Base-by-base conservation (phyloP, 2,888 invertebrate genomes). In the Apocheima hispidaria region DNA sequence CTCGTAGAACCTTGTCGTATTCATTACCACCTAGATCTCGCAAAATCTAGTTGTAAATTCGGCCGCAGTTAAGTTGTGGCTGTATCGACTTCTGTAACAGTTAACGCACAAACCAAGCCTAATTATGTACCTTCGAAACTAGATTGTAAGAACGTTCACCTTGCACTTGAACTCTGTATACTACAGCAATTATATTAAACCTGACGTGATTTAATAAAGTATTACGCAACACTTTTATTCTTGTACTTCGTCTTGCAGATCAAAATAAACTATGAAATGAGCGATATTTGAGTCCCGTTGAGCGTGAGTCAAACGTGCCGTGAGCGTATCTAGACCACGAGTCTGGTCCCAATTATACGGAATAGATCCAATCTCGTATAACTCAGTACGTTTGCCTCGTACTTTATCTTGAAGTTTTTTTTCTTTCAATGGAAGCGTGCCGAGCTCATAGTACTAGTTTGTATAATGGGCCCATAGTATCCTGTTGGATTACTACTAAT, bases 331-430 rank as follows among this genome's bases (percentile, higher is more conserved):
- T 51, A 51, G 51, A 51, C 28, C 51, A 35, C 21, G 40, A 51
- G n/a, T 51, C 51, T 38, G 50, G 16, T 51, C 51, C 40, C 28
- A 51, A 28, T 51, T 40, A 51, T 30, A 51, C 51, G 40, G 40
- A 51, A 51, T 51, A 51, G 51, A 40, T 40, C 28, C 40, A 28
- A 51, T 28, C 40, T 28, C 10, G 40, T 40, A 16, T 23, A n/a
- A n/a, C 36, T 50, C 36, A 9, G 50, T 26, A 16, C 50, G 16
- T 50, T n/a, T 26, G 14, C 9, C 50, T 46, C 30, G n/a, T 46
- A 46, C 18, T 30, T 46, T 10, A 46, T 30, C 7, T 46, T 20
- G 20, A n/a, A 43, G 26, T 26, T n/a, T n/a, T n/a, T n/a, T n/a
- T n/a, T n/a, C n/a, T n/a, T n/a, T n/a, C n/a, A n/a, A n/a, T n/a